Conservation (phyloP, 2,888 invertebrate genomes). For the Onchidella celtica region DNA sequence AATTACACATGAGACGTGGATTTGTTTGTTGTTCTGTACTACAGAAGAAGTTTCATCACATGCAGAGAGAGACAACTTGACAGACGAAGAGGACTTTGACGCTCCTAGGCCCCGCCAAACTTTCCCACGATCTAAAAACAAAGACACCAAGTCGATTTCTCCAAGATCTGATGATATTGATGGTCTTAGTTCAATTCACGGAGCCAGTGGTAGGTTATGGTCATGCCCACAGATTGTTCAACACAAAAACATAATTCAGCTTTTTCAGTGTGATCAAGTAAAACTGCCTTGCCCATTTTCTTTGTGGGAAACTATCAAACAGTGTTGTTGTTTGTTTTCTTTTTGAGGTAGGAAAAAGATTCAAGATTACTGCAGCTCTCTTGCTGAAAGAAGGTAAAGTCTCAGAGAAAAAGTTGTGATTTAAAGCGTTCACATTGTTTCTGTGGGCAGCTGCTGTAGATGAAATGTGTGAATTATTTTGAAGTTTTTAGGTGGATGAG, state of each 20-base stretch:
- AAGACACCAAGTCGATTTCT: not conserved
- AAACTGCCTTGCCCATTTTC: not conserved
- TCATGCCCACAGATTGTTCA: too few relatives aligned
- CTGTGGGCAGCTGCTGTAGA: too few relatives aligned
- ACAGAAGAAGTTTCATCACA: not conserved
- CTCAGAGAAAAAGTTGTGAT: too few relatives aligned
- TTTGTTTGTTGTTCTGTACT: too few relatives aligned
- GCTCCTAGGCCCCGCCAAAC: not conserved
- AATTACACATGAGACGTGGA: too few relatives aligned
- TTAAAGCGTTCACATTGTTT: too few relatives aligned
- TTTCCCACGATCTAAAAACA: constrained; percentile 22
- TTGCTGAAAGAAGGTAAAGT: too few relatives aligned
- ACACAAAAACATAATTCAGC: too few relatives aligned
- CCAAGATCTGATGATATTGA: constrained; percentile 46
- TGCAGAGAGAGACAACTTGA: not conserved
- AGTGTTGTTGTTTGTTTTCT: not conserved
- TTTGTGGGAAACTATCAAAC: not conserved
- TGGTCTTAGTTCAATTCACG: constrained; percentile 46
- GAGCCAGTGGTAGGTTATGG: constrained; percentile 34
- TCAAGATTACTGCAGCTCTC: too few relatives aligned
- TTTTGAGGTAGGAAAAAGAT: not conserved
- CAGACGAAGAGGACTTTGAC: not conserved
- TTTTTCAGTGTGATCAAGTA: not conserved
- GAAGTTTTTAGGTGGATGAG: too few relatives aligned
- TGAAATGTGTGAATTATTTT: too few relatives aligned